A percentile compares a stretch with the other conserved stretches of the same genome.
phyloP scores from a whole-genome alignment of 2,797 vertebrate species.

The Sardinella longiceps region DNA sequence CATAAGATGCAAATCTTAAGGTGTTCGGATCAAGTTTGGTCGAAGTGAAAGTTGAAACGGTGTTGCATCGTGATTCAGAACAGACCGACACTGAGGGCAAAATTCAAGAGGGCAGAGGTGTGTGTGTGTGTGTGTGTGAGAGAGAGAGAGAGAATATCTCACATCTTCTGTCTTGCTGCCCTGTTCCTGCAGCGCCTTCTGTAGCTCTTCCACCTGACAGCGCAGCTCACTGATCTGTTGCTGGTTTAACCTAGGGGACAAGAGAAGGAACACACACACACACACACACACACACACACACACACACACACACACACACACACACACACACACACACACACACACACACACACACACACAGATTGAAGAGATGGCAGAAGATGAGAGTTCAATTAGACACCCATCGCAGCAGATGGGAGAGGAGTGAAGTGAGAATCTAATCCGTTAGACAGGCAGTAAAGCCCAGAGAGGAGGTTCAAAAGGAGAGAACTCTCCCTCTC shows the following conservation, averaged over 20 bases:
- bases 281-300: neutral
- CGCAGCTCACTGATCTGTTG: slow-evolving; percentile 84
- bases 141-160: too few species aligned
- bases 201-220: slow-evolving; percentile 84
- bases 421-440: neutral
- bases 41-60: neutral
- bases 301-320: neutral
- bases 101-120: neutral
- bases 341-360: slow-evolving; percentile 13
- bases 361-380: neutral
- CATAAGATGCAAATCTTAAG: neutral
- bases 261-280: neutral
- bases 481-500: neutral
- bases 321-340: slow-evolving; percentile 18
- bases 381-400: neutral
- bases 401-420: neutral
- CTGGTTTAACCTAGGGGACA: slow-evolving; percentile 76
- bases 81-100: neutral
- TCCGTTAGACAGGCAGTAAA: neutral
- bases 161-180: slow-evolving; percentile 85
- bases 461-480: slow-evolving; percentile 41
- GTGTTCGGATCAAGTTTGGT: neutral
- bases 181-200: slow-evolving; percentile 84
- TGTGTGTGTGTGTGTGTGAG: slow-evolving; percentile 3
- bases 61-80: neutral